A percentile compares a stretch with the other conserved stretches of the same genome.
phyloP scores from a whole-genome alignment of 1,140 invertebrate species.

The Halyomorpha halys region DNA sequence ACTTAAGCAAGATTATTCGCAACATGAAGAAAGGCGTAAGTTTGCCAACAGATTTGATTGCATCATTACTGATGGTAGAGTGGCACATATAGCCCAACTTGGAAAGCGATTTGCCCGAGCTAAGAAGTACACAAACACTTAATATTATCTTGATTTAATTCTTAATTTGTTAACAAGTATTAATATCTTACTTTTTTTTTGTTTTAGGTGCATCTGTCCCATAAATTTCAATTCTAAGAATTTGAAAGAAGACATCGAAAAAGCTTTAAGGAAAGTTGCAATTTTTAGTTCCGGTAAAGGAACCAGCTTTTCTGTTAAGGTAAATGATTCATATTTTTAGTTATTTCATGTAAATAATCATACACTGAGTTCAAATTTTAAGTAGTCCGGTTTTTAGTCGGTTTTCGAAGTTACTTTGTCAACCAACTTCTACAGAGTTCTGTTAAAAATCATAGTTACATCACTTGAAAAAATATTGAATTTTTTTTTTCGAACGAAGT shows the following conservation, averaged over 20 bases:
- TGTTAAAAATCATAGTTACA: no score
- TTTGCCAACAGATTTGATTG: conserved; percentile 16
- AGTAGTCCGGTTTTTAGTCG: no score
- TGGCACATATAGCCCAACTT: background rate
- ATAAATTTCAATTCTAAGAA: background rate
- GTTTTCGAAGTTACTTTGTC: no score
- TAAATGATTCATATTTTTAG: background rate
- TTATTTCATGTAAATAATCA: no score
- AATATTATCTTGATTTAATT: no score
- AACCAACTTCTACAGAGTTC: no score
- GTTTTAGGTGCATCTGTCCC: background rate
- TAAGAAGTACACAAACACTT: background rate
- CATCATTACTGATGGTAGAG: conserved; percentile 11
- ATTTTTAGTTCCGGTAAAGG: background rate
- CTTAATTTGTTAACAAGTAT: no score
- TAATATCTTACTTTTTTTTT: background rate
- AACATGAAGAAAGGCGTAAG: conserved; percentile 17
- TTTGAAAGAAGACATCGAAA: background rate
- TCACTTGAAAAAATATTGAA: no score
- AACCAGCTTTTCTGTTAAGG: background rate
- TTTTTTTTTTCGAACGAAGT: no score
- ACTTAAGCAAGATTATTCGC: conserved; percentile 8
- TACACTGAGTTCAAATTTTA: no score
- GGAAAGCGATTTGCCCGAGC: background rate
- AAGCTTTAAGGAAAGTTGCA: background rate